These are phyloP conservation scores for Oxyruncus cristatus DNA, from an alignment of 2,113 vertebrate species.

Conservation along the genomic window DNA sequence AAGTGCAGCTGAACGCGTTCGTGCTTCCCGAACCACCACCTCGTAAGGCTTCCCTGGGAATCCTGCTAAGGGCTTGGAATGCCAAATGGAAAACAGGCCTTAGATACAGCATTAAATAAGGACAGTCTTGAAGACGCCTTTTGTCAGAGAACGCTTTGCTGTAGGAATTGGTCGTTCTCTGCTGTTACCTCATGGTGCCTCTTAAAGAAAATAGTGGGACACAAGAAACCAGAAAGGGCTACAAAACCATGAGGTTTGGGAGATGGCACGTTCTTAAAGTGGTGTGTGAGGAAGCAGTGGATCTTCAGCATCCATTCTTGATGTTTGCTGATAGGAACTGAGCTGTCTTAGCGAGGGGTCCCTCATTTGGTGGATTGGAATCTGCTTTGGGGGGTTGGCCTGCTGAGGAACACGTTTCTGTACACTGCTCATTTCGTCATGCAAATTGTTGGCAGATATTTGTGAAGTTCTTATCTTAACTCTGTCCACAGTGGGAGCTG, in stretches of 20 bases:
- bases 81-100: not conserved
- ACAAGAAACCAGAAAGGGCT: not conserved
- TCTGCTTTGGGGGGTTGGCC: not conserved
- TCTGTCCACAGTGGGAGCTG: not conserved
- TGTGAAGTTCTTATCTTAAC: not conserved
- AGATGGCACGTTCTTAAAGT: not conserved
- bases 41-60: slow-evolving; percentile 71
- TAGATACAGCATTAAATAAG: not conserved
- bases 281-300: not conserved
- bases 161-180: not conserved
- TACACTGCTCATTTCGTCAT: not conserved
- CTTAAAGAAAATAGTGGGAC: not conserved
- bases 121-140: not conserved
- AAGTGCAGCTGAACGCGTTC: slow-evolving; percentile 90
- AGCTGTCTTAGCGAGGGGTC: not conserved
- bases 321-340: not conserved
- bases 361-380: not conserved
- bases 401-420: not conserved
- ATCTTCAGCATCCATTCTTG: not conserved
- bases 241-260: not conserved
- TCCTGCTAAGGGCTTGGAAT: not conserved
- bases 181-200: not conserved
- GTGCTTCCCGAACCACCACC: slow-evolving; percentile 81
- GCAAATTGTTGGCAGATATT: not conserved
- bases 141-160: not conserved